Evolutionary conservation across 2,113 vertebrate species (phyloP).

Genomic region (Maylandia zebra): DNA sequence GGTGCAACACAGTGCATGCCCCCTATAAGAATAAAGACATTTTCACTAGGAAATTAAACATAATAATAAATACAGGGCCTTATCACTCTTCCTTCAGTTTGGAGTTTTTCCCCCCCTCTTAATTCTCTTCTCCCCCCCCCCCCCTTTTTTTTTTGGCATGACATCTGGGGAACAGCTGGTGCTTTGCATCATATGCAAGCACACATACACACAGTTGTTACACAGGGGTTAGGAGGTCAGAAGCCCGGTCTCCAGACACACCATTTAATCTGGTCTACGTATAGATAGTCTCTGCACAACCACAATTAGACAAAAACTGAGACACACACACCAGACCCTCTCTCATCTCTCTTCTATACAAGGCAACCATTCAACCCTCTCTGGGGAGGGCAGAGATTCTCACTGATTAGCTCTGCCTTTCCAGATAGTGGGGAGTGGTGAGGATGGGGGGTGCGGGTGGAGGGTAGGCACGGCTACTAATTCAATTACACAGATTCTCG

Average conservation of each 20-base stretch:
- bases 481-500: constrained; percentile 43
- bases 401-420: constrained; percentile 44
- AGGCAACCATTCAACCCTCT: constrained; percentile 47
- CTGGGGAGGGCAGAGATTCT: constrained; percentile 49
- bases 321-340: not conserved
- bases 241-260: constrained; percentile 30
- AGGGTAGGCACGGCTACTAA: constrained; percentile 15
- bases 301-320: constrained; percentile 19
- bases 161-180: constrained; percentile 66
- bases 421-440: not conserved
- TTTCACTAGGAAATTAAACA: not conserved
- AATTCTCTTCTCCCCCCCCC: not conserved
- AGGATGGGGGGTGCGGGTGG: not conserved
- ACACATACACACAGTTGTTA: constrained; percentile 2
- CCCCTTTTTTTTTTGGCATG: not conserved
- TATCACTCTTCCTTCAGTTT: not conserved
- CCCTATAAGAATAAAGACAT: not conserved
- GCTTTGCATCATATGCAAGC: constrained; percentile 15
- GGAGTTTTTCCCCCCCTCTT: rapidly evolving
- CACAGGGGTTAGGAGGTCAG: constrained; percentile 42
- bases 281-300: constrained; percentile 23
- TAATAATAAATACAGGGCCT: not conserved
- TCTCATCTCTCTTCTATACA: constrained; percentile 54
- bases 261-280: constrained; percentile 42
- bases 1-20: not conserved